A percentile compares a stretch with the other conserved stretches of the same genome.
phyloP scores from a whole-genome alignment of 2,113 vertebrate species.

The Bos taurus region DNA sequence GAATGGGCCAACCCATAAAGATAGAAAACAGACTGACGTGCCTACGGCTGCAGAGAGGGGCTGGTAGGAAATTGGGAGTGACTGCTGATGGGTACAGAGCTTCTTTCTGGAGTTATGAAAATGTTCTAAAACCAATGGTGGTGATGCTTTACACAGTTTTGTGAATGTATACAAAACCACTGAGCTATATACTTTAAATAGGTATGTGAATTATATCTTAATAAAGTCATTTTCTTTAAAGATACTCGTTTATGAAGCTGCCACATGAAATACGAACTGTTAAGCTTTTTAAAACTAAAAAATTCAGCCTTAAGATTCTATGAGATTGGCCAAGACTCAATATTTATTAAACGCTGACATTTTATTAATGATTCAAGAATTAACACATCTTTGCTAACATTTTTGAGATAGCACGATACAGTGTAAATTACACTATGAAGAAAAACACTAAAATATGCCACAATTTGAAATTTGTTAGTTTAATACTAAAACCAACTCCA shows the following conservation, averaged over 20 bases:
- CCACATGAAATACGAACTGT: neutral
- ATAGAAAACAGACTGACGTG: neutral
- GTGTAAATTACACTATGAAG: neutral
- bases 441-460: neutral
- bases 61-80: neutral
- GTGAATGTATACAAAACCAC: neutral
- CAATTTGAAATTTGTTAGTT: neutral
- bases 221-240: neutral
- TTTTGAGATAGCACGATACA: neutral
- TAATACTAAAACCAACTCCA: neutral
- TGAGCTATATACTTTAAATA: neutral
- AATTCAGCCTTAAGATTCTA: neutral
- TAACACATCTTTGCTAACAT: neutral
- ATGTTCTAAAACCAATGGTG: neutral
- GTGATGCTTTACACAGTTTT: neutral
- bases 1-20: neutral
- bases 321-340: neutral
- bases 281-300: neutral
- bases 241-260: conserved; percentile 13
- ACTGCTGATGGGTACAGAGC: neutral
- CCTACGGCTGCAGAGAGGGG: fast-evolving
- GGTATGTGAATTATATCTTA: neutral
- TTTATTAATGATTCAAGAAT: neutral
- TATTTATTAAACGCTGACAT: neutral
- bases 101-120: neutral